Conservation (phyloP, 1,140 invertebrate genomes). For the Pissodes strobi region DNA sequence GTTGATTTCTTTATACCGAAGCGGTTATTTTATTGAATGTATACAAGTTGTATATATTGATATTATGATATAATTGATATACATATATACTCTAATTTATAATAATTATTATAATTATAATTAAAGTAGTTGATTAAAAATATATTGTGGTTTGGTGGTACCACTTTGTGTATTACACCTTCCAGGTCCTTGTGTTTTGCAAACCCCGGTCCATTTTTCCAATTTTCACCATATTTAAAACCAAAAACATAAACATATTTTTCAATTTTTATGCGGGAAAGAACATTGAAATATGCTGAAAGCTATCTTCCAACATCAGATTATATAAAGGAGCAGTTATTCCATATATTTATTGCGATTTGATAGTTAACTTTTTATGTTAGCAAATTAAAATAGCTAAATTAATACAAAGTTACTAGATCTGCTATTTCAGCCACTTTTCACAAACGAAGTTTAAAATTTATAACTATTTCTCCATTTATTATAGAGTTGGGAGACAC, state of each 20-base stretch:
- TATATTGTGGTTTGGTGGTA: conserved; percentile 51
- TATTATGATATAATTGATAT: conserved; percentile 49
- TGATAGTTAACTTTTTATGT: too few relatives aligned
- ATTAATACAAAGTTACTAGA: too few relatives aligned
- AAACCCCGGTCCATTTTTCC: conserved; percentile 35
- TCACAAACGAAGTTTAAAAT: too few relatives aligned
- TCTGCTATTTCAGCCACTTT: too few relatives aligned
- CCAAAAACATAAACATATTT: background rate
- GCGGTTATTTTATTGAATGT: conserved; percentile 55
- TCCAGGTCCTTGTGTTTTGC: conserved; percentile 51
- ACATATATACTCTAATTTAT: conserved; percentile 55
- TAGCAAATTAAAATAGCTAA: too few relatives aligned
- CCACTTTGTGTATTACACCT: conserved; percentile 52
- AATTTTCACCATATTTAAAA: conserved; percentile 15
- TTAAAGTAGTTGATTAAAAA: conserved; percentile 45
- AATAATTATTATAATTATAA: conserved; percentile 30
- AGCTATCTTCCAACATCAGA: background rate
- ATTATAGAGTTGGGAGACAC: too few relatives aligned
- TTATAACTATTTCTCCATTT: too few relatives aligned
- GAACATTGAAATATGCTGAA: too few relatives aligned
- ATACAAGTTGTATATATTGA: conserved; percentile 57
- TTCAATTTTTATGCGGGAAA: too few relatives aligned
- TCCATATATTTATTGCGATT: too few relatives aligned
- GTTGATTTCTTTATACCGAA: conserved; percentile 42
- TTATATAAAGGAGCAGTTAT: too few relatives aligned